Evolutionary conservation across 2,888 invertebrate species (phyloP), one percentile per base, ranked within the genome.

Genomic region (Drosophila kuntzei): DNA sequence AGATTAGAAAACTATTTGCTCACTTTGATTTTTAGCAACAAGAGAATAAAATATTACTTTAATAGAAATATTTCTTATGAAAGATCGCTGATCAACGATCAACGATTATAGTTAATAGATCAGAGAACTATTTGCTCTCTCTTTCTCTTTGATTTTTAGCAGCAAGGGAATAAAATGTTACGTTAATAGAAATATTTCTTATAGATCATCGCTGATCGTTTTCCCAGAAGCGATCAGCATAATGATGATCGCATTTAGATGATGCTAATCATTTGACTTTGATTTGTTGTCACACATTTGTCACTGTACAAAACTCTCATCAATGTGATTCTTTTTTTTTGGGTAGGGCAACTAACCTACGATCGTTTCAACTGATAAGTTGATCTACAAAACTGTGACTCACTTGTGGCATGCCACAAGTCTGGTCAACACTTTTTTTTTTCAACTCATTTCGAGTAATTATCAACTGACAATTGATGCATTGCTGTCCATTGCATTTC

Each of bases 231-330:
- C 34, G 11, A 29, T 49, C 49, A 7, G 14, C 25, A 25, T 37
- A 71, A 64, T 60, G 39, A 53, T 43, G 61, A 51, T 44, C 51
- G 57, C 61, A 71, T 63, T 61, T 18, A 43, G 44, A 37, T 49
- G 75, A 74, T 78, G 49, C 41, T 50, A 53, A 85, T 85, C 87
- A 55, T 18, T 6, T 20, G 61, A 63, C 71, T 72, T 66, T 88
- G 88, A 89, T 88, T 88, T 85, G 88, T 89, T 80, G 89, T 70
- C 79, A 54, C 70, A 57, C 81, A 88, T 89, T 88, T 88, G 88
- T 87, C 84, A 81, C 39, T 64, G 72, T 67, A 71, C 78, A 87
- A 83, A 85, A 85, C 64, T 65, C 79, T 71, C 74, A 37, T 75
- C 82, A 59, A 37, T 59, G 25, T 47, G 16, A 18, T 36, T 14